Evolutionary conservation across 2,797 vertebrate species (phyloP).

Genomic region (Sebastiscus albofasciatus): DNA sequence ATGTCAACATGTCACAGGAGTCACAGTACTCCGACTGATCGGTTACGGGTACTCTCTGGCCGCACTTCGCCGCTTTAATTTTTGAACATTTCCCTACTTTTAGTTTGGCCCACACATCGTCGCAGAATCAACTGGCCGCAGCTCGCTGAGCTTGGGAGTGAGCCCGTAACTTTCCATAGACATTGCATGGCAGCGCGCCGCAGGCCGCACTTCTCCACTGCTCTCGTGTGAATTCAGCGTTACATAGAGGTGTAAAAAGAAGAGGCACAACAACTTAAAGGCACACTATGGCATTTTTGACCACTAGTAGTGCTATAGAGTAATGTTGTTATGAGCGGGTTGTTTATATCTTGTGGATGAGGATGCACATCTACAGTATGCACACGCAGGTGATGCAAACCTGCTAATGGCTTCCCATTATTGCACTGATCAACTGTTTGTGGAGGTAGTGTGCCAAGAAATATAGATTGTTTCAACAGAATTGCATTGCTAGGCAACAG

Average conservation of each 20-base stretch:
- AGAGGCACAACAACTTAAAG: background rate
- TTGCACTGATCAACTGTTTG: background rate
- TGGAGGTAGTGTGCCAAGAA: background rate
- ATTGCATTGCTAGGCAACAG: too few relatives aligned
- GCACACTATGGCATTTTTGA: background rate
- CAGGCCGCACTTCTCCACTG: too few relatives aligned
- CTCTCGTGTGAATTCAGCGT: too few relatives aligned
- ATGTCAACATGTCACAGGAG: too few relatives aligned
- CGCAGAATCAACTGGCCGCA: accelerated
- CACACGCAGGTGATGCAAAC: background rate
- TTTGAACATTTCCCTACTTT: too few relatives aligned
- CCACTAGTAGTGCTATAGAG: background rate
- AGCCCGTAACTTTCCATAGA: too few relatives aligned
- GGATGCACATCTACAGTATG: background rate
- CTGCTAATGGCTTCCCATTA: background rate
- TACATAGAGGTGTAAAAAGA: background rate
- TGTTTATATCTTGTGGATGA: background rate
- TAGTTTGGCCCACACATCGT: accelerated
- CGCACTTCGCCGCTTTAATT: accelerated
- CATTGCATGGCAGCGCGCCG: too few relatives aligned
- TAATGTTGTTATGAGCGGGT: background rate
- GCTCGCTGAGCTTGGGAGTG: accelerated
- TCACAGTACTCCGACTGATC: accelerated
- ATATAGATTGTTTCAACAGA: background rate
- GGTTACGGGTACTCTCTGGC: accelerated